Percentiles rank a stretch among this genome's conserved stretches.
phyloP scores from a whole-genome alignment of 2,888 invertebrate species.

The Pheosia gnoma region DNA sequence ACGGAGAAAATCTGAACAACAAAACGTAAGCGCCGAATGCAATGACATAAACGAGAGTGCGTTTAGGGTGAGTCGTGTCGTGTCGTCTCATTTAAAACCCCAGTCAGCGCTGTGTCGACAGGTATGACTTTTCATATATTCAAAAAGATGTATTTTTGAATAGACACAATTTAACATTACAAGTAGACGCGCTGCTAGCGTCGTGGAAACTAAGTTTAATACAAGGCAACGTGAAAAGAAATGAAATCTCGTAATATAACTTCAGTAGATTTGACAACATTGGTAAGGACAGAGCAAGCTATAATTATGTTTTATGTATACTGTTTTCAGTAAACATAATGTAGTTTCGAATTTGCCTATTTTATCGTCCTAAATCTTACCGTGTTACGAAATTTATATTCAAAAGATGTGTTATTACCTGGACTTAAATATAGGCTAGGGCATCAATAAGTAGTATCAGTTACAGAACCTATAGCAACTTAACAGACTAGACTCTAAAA shows the following conservation, averaged over 20 bases:
- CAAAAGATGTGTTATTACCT: too few relatives aligned
- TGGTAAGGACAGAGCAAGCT: too few relatives aligned
- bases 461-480: too few relatives aligned
- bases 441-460: too few relatives aligned
- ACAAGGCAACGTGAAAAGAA: background rate
- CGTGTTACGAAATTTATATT: too few relatives aligned
- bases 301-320: too few relatives aligned
- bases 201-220: background rate
- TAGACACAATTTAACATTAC: constrained; percentile 7
- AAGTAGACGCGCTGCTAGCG: background rate
- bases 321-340: too few relatives aligned
- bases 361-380: too few relatives aligned
- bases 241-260: background rate
- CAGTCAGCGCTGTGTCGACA: constrained; percentile 46
- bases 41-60: constrained; percentile 31
- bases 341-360: too few relatives aligned
- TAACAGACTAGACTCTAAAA: background rate
- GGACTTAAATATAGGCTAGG: too few relatives aligned
- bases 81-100: constrained; percentile 57
- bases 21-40: constrained; percentile 17
- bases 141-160: constrained; percentile 28
- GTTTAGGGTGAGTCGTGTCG: constrained; percentile 34
- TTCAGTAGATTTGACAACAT: too few relatives aligned
- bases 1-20: background rate
- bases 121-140: constrained; percentile 41